These are phyloP conservation scores for Andricus quercusramuli DNA, from an alignment of 2,888 invertebrate genomes.

Conservation along the genomic window DNA sequence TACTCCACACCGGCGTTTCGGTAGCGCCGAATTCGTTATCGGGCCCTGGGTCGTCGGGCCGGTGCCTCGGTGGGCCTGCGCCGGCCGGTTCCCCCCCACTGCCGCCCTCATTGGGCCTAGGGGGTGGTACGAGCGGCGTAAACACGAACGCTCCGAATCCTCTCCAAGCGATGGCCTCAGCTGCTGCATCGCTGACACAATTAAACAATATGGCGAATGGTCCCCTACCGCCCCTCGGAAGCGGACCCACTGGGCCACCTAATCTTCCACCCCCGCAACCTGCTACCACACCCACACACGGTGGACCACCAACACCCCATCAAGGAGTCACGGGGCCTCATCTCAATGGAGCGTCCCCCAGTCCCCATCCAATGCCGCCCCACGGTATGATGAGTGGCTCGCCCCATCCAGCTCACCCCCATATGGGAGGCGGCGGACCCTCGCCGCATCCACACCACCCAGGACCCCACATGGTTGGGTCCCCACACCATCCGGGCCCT, in stretches of 20 bases:
- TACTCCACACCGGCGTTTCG: conserved; percentile 83
- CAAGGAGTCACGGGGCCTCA: conserved; percentile 71
- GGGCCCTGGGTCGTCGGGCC: conserved; percentile 81
- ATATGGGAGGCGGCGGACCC: conserved; percentile 75
- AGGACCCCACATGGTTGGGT: conserved; percentile 75
- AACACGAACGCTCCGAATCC: conserved; percentile 68
- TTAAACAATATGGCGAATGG: conserved; percentile 77
- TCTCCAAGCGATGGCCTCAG: conserved; percentile 76
- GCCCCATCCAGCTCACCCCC: conserved; percentile 74
- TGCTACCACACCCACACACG: conserved; percentile 75
- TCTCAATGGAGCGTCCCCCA: conserved; percentile 75
- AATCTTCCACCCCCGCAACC: conserved; percentile 75
- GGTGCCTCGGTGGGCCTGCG: conserved; percentile 81
- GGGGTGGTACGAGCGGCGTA: conserved; percentile 57
- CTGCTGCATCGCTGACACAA: conserved; percentile 75
- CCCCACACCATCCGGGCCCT: conserved; percentile 75
- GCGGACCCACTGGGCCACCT: conserved; percentile 71
- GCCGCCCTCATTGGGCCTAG: conserved; percentile 67
- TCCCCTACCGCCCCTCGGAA: conserved; percentile 73
- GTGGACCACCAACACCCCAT: conserved; percentile 75
- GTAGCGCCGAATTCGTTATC: conserved; percentile 84
- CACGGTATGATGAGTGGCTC: conserved; percentile 76
- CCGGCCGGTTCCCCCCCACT: conserved; percentile 72
- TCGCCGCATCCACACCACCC: conserved; percentile 76
- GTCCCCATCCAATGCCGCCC: conserved; percentile 75